Evolutionary conservation across 2,113 vertebrate species (phyloP).

Genomic region (Neolamprologus sp.): DNA sequence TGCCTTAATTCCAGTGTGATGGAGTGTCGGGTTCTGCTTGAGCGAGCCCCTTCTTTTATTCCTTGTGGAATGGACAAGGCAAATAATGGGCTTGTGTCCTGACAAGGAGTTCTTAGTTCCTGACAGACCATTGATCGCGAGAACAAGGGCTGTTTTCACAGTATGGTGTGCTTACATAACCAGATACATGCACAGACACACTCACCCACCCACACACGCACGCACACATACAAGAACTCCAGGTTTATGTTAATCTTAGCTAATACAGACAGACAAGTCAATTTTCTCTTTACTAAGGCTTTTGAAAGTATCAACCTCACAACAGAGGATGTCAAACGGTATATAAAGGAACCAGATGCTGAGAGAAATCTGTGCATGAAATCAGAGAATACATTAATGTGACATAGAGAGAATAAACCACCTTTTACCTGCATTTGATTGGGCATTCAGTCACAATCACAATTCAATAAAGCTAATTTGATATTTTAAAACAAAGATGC

Average conservation of each 20-base stretch:
- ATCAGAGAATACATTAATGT: neutral
- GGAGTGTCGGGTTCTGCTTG: constrained; percentile 17
- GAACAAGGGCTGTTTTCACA: constrained; percentile 42
- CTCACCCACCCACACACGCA: neutral
- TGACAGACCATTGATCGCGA: constrained; percentile 41
- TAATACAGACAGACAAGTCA: neutral
- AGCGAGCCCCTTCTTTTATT: constrained; percentile 16
- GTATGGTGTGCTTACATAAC: constrained; percentile 33
- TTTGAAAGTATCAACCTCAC: neutral
- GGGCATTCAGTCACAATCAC: neutral
- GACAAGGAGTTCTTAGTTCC: constrained; percentile 41
- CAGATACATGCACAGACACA: neutral
- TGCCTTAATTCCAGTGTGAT: constrained; percentile 41
- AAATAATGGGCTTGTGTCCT: constrained; percentile 46
- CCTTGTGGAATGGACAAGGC: constrained; percentile 21
- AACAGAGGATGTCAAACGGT: neutral
- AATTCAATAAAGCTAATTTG: neutral
- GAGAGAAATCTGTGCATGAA: neutral
- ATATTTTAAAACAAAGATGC: neutral
- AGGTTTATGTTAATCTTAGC: neutral
- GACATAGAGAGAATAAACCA: neutral
- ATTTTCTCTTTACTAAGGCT: neutral
- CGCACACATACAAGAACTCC: neutral
- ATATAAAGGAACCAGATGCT: neutral
- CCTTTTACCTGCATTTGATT: neutral